Evolutionary conservation across 2,888 invertebrate genomes (phyloP).

Genomic region (Corbicula japonica): DNA sequence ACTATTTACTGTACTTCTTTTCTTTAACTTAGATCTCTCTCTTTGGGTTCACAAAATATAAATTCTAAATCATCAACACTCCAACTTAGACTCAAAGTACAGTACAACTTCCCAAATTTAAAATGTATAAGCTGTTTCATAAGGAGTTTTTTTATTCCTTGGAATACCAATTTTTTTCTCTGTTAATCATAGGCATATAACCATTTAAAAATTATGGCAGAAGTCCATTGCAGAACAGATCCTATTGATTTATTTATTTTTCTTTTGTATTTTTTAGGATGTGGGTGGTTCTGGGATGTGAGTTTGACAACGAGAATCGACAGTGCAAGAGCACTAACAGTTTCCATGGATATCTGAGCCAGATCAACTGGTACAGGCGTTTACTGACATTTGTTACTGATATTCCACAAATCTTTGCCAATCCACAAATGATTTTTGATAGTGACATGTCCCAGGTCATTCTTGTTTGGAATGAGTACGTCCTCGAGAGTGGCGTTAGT

Average conservation of each 20-base stretch:
- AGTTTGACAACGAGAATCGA: conserved; percentile 60
- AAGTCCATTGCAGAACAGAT: not conserved
- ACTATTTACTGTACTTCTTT: no score
- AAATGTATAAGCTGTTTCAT: not conserved
- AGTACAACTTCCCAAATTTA: not conserved
- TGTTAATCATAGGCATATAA: not conserved
- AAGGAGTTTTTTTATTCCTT: not conserved
- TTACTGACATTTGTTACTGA: conserved; percentile 66
- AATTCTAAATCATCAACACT: no score
- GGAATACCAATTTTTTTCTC: not conserved
- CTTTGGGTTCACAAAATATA: no score
- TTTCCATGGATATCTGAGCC: conserved; percentile 79
- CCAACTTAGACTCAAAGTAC: not conserved
- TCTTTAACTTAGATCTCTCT: no score
- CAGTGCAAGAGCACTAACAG: conserved; percentile 57
- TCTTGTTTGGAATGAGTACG: conserved; percentile 74
- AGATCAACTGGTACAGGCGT: conserved; percentile 74
- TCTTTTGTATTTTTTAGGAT: conserved; percentile 60
- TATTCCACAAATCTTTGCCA: conserved; percentile 49
- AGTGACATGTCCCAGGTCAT: conserved; percentile 41
- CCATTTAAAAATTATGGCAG: not conserved
- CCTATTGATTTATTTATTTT: not conserved
- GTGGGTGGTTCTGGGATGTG: conserved; percentile 77
- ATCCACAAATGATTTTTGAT: conserved; percentile 44
- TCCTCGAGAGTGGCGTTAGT: conserved; percentile 61